Evolutionary conservation across 1,140 invertebrate genomes (phyloP), one percentile per base, ranked within the genome.

Genomic region (Formica exsecta): DNA sequence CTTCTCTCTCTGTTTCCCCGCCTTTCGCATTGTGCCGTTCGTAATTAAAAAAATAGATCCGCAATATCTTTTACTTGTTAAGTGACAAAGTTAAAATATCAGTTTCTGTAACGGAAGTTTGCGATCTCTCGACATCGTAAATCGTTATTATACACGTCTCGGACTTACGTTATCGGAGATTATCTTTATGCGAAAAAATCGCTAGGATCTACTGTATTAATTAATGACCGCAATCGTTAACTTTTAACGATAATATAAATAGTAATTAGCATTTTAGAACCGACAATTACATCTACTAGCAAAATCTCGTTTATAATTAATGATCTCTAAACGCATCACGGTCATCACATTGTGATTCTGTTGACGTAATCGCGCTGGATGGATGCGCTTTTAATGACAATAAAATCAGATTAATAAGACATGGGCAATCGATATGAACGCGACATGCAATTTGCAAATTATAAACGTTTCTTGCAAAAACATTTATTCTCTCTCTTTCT

Each of bases 161-260:
- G 32, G 19, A 29, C 2, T 79, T 32, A 16, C 44, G 29, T 22
- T n/a, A 1, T 36, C 29, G 41, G 22, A 81, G 51, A 41, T 57
- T 38, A 59, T 59, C 36, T n/a, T n/a, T 6, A 38, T 41, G 22
- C 5, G 44, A 57, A 73, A 61, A 71, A 73, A 71, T 79, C 44
- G 29, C 16, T 19, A 6, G 29, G 11, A 81, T 32, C 16, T 19
- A 59, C 22, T 59, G 38, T 44, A 41, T 73, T 73, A 81, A 73
- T 73, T 61, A 68, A 81, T 73, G 36, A 54, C 13, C 25, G 51
- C 66, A 36, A 73, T 81, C 65, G 36, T 71, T 81, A 80, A 65
- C 19, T 16, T 48, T 73, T 71, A 81, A 73, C 38, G 79, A 68
- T 68, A 38, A 68, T 9, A 81, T 81, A 73, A 81, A 73, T 71